Evolutionary conservation across 2,888 invertebrate species (phyloP).

Genomic region (Antheraea assamensis): DNA sequence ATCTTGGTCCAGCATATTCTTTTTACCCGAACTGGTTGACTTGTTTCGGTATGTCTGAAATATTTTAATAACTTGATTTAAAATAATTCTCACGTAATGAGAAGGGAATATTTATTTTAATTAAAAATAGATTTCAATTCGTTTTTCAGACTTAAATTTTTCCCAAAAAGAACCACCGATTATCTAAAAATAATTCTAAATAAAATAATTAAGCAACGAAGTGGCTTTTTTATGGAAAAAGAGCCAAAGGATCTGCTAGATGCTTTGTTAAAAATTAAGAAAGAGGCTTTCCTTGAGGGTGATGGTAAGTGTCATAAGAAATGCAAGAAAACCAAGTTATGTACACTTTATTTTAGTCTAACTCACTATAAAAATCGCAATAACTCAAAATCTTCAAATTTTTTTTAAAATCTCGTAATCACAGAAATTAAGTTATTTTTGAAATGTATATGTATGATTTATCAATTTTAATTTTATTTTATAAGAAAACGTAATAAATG

Average conservation of each 20-base stretch:
- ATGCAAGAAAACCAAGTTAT: background rate
- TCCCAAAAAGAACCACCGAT: constrained; percentile 17
- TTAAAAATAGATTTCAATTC: background rate
- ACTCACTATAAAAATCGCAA: background rate
- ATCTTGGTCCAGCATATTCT: constrained; percentile 54
- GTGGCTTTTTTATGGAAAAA: constrained; percentile 12
- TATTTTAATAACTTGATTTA: background rate
- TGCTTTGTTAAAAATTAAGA: constrained; percentile 29
- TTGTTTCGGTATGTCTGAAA: constrained; percentile 41
- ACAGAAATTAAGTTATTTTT: no score
- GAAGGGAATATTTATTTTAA: background rate
- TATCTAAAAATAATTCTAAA: background rate
- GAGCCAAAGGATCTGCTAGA: constrained; percentile 30
- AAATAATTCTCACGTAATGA: background rate
- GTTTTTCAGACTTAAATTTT: constrained; percentile 13
- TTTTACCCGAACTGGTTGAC: constrained; percentile 50
- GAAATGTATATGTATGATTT: no score
- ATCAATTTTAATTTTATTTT: no score
- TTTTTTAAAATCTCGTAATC: no score
- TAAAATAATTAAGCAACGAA: constrained; percentile 10
- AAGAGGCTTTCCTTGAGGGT: constrained; percentile 18
- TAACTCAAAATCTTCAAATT: no score
- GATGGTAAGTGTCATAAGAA: constrained; percentile 19
- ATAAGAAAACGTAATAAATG: no score
- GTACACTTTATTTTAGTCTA: background rate